Evolutionary conservation across 2,888 invertebrate species (phyloP), one percentile per base, ranked within the genome.

Genomic region (Parnassius smintheus): DNA sequence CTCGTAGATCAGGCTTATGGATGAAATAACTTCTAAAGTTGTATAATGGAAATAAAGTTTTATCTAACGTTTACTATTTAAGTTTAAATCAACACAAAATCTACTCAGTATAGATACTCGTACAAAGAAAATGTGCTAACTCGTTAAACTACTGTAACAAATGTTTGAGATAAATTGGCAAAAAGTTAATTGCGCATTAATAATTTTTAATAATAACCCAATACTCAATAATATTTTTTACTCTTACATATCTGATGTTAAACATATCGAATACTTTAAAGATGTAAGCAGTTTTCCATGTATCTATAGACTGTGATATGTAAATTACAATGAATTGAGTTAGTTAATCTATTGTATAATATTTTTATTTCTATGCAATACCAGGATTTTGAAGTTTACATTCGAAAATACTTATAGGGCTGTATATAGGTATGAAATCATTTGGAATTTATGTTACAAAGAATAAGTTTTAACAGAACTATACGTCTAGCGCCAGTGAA

Each of bases 401-500:
- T 74, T 73, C 72, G 76, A 72, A 74, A 70, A 72, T 77, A 75
- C 69, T 67, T 72, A 82, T 86, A 86, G 87, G 86, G 88, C 86
- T 86, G 86, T 78, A 68, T 70, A 72, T 81, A 78, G 78, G 83
- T 85, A 85, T 80, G 85, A 86, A 86, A 84, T 81, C 76, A 80
- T 80, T 77, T 82, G 81, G 79, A 86, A 83, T 80, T 72, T 82
- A 78, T 77, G 78, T 83, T 78, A 81, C 78, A 76, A 81, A 79
- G 79, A 80, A 81, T 79, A 76, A 80, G 77, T 46, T 72, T 73
- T 82, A 80, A 76, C 81, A 74, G 73, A 77, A 79, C 75, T 77
- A 78, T 75, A 18, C 71, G 77, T 76, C 82, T 85, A 85, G 80
- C 81, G 79, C 75, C 77, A 77, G 78, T 76, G 78, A 79, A 78